Conservation (phyloP, 1,140 invertebrate genomes). For the Anastrepha ludens region DNA sequence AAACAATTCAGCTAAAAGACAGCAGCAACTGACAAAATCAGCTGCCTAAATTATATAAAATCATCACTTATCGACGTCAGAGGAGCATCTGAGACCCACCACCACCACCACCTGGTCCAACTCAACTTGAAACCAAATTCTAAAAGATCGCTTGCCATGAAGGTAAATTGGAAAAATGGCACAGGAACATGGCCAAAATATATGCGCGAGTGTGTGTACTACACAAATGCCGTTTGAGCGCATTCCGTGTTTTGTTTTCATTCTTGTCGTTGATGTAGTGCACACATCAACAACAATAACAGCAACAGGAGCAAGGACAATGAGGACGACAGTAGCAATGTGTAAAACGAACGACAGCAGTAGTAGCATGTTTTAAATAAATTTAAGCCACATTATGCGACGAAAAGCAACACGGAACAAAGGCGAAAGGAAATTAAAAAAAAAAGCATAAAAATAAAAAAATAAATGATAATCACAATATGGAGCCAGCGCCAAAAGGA, state of each 20-base stretch:
- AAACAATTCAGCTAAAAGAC: not conserved
- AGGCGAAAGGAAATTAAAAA: not conserved
- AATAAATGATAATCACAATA: not conserved
- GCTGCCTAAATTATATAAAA: slow-evolving; percentile 24
- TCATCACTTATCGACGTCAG: not conserved
- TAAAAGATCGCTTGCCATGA: not conserved
- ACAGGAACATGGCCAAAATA: slow-evolving; percentile 11
- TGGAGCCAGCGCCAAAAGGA: not conserved
- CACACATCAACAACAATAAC: not conserved
- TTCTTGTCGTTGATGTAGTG: not conserved
- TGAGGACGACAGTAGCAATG: not conserved
- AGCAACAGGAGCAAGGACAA: too few species aligned
- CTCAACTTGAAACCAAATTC: not conserved
- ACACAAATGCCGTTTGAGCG: not conserved
- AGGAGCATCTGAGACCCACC: not conserved
- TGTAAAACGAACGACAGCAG: not conserved
- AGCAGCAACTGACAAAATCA: not conserved
- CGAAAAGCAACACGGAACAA: not conserved
- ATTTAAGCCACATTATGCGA: slow-evolving; percentile 52
- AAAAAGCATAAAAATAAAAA: slow-evolving; percentile 2
- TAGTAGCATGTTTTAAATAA: slow-evolving; percentile 53
- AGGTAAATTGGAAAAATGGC: slow-evolving; percentile 22
- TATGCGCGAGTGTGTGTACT: not conserved
- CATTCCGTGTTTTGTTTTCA: not conserved
- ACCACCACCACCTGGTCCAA: too few species aligned